These are phyloP conservation scores for Condylostylus longicornis DNA, from an alignment of 1,140 invertebrate genomes.

Conservation along the genomic window DNA sequence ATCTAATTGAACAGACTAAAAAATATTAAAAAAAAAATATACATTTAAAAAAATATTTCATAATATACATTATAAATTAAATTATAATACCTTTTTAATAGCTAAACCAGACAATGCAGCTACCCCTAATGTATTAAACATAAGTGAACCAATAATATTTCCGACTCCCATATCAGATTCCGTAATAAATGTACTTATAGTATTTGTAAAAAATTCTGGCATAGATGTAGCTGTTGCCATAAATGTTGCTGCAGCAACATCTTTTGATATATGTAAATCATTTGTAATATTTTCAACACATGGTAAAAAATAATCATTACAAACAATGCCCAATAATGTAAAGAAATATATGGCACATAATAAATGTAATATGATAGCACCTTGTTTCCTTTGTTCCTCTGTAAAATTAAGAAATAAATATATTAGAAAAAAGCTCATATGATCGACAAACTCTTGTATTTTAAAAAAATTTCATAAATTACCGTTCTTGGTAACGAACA, in stretches of 20 bases:
- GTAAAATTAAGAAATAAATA: constrained; percentile 35
- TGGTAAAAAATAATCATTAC: constrained; percentile 74
- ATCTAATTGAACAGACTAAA: constrained; percentile 65
- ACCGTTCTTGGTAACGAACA: too few relatives aligned
- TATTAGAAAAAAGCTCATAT: background rate
- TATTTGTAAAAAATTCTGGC: constrained; percentile 79
- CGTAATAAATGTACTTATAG: constrained; percentile 66
- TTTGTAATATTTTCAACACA: constrained; percentile 67
- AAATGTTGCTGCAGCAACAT: constrained; percentile 82
- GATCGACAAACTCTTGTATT: too few relatives aligned
- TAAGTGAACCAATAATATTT: constrained; percentile 72
- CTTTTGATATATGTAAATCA: constrained; percentile 51
- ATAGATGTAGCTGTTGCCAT: constrained; percentile 81
- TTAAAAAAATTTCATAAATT: too few relatives aligned
- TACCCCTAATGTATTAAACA: constrained; percentile 78
- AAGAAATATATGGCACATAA: constrained; percentile 67
- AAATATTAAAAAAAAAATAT: constrained; percentile 11
- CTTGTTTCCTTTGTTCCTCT: constrained; percentile 42
- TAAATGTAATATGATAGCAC: constrained; percentile 57
- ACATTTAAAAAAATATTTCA: constrained; percentile 1
- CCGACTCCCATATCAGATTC: constrained; percentile 62
- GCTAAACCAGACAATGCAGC: constrained; percentile 67
- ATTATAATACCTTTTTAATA: constrained; percentile 44
- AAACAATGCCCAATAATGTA: constrained; percentile 60
- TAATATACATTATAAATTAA: background rate